Base-by-base conservation (phyloP, 2,888 invertebrate species). In the Tetranychus piercei region DNA sequence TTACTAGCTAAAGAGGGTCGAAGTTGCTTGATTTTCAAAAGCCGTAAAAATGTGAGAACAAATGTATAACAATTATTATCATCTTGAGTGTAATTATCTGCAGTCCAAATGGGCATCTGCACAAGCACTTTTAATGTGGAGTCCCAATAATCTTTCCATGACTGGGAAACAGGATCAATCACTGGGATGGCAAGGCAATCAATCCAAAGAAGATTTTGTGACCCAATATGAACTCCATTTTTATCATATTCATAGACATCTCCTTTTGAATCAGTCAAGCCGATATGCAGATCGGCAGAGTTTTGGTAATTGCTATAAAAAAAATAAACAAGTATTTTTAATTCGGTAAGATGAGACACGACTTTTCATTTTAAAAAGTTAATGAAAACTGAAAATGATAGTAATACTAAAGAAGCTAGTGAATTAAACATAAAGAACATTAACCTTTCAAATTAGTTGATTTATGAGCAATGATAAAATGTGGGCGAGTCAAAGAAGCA, bases 211-310 rank as follows among this genome's bases (percentile, higher is more conserved):
- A 79, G 73, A 44, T 79, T 72, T 44, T 67, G 78, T 66, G 79
- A 78, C 44, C 80, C 80, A 71, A 78, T 78, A 65, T 82, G 83
- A 74, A 93, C 85, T 64, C 94, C 94, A 80, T 88, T 85, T 79
- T 87, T 87, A 84, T 92, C 92, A 82, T 89, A 94, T 84, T 94
- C 93, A 76, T 90, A 88, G 73, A 93, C 89, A 80, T 85, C 85
- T 65, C 91, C 82, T 76, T 85, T 85, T 9, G 92, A 91, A 80
- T 90, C 89, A 74, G 92, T 92, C 78, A 94, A 87, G 75, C 92
- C 94, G 82, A 94, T 92, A 83, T 94, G 94, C 78, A 94, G 86
- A 84, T 93, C 90, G 82, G 89, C 88, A 72, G 88, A 87, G 82
- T 90, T 88, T 45, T 79, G 78, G 77, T 81, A 81, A 74, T 80